Evolutionary conservation across 2,888 invertebrate genomes (phyloP).

Genomic region (Harpagoxenus sublaevis): DNA sequence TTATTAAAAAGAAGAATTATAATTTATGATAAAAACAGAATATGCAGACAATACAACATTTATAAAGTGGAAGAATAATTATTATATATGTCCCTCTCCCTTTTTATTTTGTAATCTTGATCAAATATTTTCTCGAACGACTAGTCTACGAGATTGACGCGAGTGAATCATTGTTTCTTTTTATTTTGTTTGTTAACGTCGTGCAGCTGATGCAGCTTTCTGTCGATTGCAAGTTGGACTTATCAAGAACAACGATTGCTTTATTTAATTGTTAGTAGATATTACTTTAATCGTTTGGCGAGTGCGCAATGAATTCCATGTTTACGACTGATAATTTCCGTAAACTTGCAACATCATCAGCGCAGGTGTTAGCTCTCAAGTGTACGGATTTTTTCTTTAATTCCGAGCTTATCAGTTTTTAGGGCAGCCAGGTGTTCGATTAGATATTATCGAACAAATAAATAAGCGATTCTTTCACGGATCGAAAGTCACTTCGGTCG

Average conservation of each 20-base stretch:
- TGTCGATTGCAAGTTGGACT: not conserved
- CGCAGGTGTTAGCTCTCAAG: constrained; percentile 67
- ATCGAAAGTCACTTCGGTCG: constrained; percentile 25
- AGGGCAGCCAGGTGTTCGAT: constrained; percentile 48
- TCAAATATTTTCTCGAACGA: not conserved
- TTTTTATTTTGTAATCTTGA: not conserved
- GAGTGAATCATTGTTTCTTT: not conserved
- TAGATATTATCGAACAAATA: constrained; percentile 69
- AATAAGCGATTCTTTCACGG: constrained; percentile 49
- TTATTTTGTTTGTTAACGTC: not conserved
- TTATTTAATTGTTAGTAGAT: not conserved
- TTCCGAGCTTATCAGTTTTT: constrained; percentile 53
- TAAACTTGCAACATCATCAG: constrained; percentile 30
- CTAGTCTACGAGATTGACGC: not conserved
- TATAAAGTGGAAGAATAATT: constrained; percentile 3
- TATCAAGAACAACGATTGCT: constrained; percentile 8
- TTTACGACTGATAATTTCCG: constrained; percentile 15
- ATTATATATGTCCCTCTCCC: not conserved
- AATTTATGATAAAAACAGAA: not conserved
- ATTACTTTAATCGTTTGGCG: not conserved
- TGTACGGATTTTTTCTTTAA: constrained; percentile 38
- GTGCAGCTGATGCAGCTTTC: not conserved
- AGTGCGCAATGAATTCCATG: not conserved
- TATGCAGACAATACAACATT: not conserved
- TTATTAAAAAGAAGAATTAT: not conserved